Base-by-base conservation (phyloP, 2,797 vertebrate species). In the Clamator glandarius region DNA sequence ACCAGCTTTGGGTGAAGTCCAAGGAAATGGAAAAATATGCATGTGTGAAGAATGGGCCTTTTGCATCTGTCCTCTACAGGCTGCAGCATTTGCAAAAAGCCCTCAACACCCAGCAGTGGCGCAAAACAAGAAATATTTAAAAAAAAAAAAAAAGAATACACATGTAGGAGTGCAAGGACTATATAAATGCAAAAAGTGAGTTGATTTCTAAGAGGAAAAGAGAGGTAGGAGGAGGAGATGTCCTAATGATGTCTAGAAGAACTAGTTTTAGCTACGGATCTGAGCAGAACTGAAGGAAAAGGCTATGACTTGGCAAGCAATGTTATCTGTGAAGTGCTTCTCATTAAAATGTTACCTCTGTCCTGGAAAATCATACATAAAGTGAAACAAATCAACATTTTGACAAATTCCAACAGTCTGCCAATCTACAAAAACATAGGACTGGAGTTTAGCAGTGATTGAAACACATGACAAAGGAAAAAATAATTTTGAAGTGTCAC, bases 181-280 rank as follows among this genome's bases (percentile, higher is more conserved):
- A 36, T 73, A 41, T 21, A 88, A 84, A 46, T 9, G 5, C 2
- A 29, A 67, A 81, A 51, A 16, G 2, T 1, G 7, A 84, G 6
- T 2, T 28, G 13, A 4, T 84, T 11, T 41, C 0, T 15, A 25
- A 36, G 12, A 61, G 4, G 11, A 46, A 11, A 29, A 57, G 15
- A 36, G 33, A 54, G 3, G 10, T 1, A 1, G 0, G 3, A 31
- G 41, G 13, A 33, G 9, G 17, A n/a, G 28, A 54, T 5, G 68
- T 3, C 21, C 15, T 5, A 0, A 0, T 58, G 50, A 18, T 25
- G 18, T 14, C n/a, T 8, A 5, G 11, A 16, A 42, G 68, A 63
- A 46, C 5, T 24, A 24, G 15, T 29, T 58, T 84, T 33, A 77
- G 20, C 5, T 39, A 6, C 5, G 48, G 44, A 35, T 39, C 26